Evolutionary conservation across 2,888 invertebrate genomes (phyloP).

Genomic region (Nomada lathburiana): DNA sequence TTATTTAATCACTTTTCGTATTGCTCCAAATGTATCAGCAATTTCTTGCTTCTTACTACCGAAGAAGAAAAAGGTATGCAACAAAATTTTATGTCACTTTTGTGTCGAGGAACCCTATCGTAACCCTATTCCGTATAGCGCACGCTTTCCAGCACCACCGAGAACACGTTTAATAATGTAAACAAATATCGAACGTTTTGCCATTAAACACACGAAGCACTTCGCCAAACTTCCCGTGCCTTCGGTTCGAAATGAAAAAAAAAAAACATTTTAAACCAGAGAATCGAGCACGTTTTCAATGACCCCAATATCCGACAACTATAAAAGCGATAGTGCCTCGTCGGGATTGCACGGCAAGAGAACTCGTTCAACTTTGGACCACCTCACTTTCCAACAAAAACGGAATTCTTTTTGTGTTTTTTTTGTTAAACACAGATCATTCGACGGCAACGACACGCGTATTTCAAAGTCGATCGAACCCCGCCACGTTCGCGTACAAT

Average conservation of each 20-base stretch:
- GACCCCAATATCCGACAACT: slow-evolving; percentile 6
- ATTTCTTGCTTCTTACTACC: no score
- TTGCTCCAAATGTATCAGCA: no score
- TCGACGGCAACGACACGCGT: neutral
- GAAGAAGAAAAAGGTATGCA: no score
- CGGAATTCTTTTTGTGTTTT: neutral
- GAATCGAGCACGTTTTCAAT: slow-evolving; percentile 1
- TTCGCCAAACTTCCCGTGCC: no score
- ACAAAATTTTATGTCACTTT: no score
- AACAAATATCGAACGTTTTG: neutral
- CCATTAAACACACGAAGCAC: neutral
- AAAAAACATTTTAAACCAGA: neutral
- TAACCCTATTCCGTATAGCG: no score
- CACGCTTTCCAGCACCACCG: no score
- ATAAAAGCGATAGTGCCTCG: slow-evolving; percentile 19
- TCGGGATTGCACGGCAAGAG: neutral
- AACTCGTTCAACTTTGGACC: slow-evolving; percentile 8
- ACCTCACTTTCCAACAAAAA: slow-evolving; percentile 17
- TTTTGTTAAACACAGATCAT: slow-evolving; percentile 19
- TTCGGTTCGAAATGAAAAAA: neutral
- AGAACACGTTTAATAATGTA: no score
- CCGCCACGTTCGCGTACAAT: neutral
- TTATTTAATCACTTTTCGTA: no score
- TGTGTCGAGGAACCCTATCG: no score
- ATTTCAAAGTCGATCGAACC: slow-evolving; percentile 12